These are phyloP conservation scores for Drepana falcataria DNA, from an alignment of 2,888 invertebrate species.

Conservation along the genomic window DNA sequence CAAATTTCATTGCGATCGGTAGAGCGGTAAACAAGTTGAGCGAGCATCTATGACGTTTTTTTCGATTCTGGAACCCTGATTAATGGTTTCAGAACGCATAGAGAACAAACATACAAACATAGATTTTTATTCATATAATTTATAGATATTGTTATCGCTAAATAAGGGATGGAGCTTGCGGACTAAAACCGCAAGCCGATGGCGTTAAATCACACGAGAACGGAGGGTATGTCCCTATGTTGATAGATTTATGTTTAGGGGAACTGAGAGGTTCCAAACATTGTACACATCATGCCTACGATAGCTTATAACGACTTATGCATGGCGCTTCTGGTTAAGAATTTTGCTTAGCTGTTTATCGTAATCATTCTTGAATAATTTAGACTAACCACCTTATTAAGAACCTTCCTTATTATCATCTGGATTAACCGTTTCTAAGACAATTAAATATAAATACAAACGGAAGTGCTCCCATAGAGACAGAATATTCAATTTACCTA, in stretches of 20 bases:
- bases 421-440: no score
- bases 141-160: neutral
- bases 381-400: neutral
- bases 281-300: neutral
- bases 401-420: no score
- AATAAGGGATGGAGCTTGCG: neutral
- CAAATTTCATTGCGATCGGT: no score
- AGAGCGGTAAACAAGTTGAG: no score
- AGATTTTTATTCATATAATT: no score
- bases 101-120: no score
- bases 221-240: neutral
- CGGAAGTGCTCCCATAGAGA: no score
- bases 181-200: neutral
- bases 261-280: neutral
- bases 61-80: no score
- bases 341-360: neutral
- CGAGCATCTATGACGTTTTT: no score
- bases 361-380: neutral
- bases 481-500: no score
- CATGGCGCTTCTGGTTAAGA: neutral
- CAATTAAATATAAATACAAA: no score
- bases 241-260: neutral
- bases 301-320: neutral
- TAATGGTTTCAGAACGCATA: no score
- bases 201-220: neutral